Evolutionary conservation across 2,797 vertebrate genomes (phyloP), one percentile per base, ranked within the genome.

Genomic region (Gallirallus australis): DNA sequence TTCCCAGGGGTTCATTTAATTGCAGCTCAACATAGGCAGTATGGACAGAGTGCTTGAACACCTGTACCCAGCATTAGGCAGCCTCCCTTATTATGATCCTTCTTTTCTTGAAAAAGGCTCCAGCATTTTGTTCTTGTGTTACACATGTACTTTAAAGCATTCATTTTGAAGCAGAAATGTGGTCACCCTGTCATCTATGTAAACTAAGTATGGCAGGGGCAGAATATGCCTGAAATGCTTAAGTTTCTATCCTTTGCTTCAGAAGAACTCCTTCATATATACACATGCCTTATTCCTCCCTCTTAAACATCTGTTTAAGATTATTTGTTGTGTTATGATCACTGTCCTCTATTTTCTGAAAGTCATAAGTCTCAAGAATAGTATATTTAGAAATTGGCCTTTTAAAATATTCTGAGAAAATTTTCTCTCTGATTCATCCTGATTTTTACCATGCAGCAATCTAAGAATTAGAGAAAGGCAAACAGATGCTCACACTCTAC

Each of bases 21-120:
- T 73, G 48, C 20, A 61, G 16, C 21, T 81, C 37, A 39, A 7
- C 20, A 37, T 4, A 53, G 27, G 7, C 0, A 3, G 8, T 6
- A 6, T 28, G 7, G 18, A 56, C 25, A 65, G 14, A 19, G 9
- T 71, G 23, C 13, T 24, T 42, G 17, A 83, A 75, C 23, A 40
- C 4, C 0, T 0, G 7, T 11, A n/a, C 2, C 24, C 37, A 68
- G 14, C 2, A 1, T 6, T 63, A 70, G 28, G 12, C 30, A 81
- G 24, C 37, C 18, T 76, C 8, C 8, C 3, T n/a, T 65, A 37
- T 24, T 37, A 19, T 5, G 5, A 4, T 23, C 4, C 25, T 69
- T 64, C 19, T 59, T 2, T 20, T 72, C 40, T 33, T 35, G 27
- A 42, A 60, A 81, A 80, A 31, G 15, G 13, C 5, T 48, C 52